Evolutionary conservation across 2,888 invertebrate species (phyloP), one percentile per base, ranked within the genome.

Genomic region (Platycnemis pennipes): DNA sequence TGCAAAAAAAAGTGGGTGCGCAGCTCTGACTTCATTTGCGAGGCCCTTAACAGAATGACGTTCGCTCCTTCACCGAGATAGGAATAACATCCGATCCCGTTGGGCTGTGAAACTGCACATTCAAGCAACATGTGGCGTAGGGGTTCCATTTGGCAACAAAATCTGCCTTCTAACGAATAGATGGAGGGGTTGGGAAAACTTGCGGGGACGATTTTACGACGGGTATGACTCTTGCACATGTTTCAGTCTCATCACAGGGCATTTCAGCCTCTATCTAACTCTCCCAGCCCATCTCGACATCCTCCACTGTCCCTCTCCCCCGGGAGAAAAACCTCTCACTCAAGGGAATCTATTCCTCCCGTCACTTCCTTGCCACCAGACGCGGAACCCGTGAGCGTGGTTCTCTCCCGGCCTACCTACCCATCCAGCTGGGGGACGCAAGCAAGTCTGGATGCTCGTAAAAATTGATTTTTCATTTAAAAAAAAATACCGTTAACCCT

Each of bases 391-490:
- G 37, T 13, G 77, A 3, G 37, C 31, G 37, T 37, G 3, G 77
- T 2, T 19, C 53, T 53, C 1, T n/a, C 2, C 53, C 26, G 26
- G 7, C 77, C 2, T 11, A 31, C 37, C 77, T 77, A 16, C n/a
- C 37, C 77, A 77, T 77, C 77, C 77, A 77, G 77, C 31, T 77
- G 77, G 77, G 77, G 37, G 26, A 26, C 44, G 31, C 4, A 63
- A 19, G 44, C 37, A 42, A 42, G 56, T 63, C 56, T 44, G 63
- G 56, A 44, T 63, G 91, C 44, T 91, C 91, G 91, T 91, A 91
- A 91, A 91, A 91, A 91, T 91, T 69, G 91, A 91, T 91, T 91
- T 63, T 91, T 91, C 63, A 91, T 91, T 91, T 91, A 45, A 37
- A 31, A 77, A 37, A 37, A n/a, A 91, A 37, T 91, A 37, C 91